These are phyloP conservation scores for Varecia variegata DNA, from an alignment of 2,797 vertebrate genomes.

Conservation along the genomic window DNA sequence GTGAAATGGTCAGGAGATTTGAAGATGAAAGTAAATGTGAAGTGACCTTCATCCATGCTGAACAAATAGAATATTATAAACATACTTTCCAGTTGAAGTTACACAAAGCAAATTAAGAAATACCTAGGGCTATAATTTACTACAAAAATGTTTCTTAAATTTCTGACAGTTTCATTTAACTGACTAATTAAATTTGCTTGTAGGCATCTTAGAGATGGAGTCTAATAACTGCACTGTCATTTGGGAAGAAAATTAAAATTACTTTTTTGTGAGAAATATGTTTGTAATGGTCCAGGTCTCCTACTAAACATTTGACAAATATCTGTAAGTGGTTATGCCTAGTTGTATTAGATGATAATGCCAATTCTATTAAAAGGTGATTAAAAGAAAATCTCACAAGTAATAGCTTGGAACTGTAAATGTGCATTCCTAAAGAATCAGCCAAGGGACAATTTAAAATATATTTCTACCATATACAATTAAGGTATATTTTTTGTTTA, in stretches of 20 bases:
- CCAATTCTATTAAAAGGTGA: conserved; percentile 68
- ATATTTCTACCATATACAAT: not conserved
- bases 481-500: not conserved
- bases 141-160: conserved; percentile 82
- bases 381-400: conserved; percentile 66
- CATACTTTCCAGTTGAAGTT: conserved; percentile 79
- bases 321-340: conserved; percentile 52
- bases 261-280: conserved; percentile 59
- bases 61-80: conserved; percentile 84
- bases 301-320: conserved; percentile 62
- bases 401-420: conserved; percentile 48
- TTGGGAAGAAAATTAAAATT: conserved; percentile 77
- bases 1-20: conserved; percentile 79
- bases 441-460: conserved; percentile 19
- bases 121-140: conserved; percentile 83
- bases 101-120: conserved; percentile 85
- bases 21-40: conserved; percentile 83
- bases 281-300: conserved; percentile 54
- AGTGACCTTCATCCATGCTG: conserved; percentile 80
- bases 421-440: conserved; percentile 13
- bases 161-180: conserved; percentile 85
- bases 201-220: conserved; percentile 79
- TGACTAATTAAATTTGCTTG: conserved; percentile 86
- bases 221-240: conserved; percentile 75
- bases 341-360: conserved; percentile 54